Base-by-base conservation (phyloP, 2,888 invertebrate species). In the Salticus scenicus region DNA sequence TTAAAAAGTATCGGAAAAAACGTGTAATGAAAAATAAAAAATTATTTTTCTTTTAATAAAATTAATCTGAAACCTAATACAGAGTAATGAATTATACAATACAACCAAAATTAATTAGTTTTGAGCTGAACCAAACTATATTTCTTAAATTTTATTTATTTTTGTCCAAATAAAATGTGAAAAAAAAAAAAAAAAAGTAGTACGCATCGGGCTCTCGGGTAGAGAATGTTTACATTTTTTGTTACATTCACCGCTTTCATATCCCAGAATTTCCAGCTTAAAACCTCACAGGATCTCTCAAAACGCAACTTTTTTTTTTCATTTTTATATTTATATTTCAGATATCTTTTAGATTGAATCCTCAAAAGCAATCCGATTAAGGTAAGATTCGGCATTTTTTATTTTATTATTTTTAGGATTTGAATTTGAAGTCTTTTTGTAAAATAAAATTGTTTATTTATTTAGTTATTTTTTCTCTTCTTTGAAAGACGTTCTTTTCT, bases 261-360 rank as follows among this genome's bases (percentile, higher is more conserved):
- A 47, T 47, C n/a, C 47, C 17, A 47, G n/a, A 47, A 47, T 17
- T 47, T 47, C 47, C 2, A 10, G 8, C 57, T 12, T 5, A 24
- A 24, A 57, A 24, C 20, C 57, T 24, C 17, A 17, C 57, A 24
- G 7, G 24, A 57, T 24, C 12, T 57, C 57, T 17, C 12, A 17
- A 24, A 5, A 24, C 24, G 20, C 24, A 4, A 57, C 57, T 57
- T 57, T 7, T 57, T 57, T 57, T 12, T 57, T n/a, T n/a, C n/a
- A n/a, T 57, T 57, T 1, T 57, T 57, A 57, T 24, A 24, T 57
- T 57, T 57, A 20, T 57, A 24, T 57, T 57, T 24, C 57, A 12
- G 24, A 57, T 57, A 57, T 57, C 57, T 57, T 57, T 57, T 57
- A 57, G 57, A 57, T 57, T 57, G 57, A 57, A 57, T 57, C 57